Conservation (phyloP, 1,140 invertebrate genomes). For the Lordiphosa stackelbergi region DNA sequence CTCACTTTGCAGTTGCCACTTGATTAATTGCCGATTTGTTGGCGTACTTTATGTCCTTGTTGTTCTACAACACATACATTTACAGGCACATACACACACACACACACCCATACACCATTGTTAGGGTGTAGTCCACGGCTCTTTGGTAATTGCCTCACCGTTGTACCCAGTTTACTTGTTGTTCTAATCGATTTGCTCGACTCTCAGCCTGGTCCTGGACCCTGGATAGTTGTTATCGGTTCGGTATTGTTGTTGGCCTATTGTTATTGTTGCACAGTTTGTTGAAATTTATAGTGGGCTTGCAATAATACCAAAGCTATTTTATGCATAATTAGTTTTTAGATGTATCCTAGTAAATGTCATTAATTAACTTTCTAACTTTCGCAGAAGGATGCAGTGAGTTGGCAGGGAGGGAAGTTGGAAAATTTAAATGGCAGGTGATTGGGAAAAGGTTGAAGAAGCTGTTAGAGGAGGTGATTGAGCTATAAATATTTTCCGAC, state of each 20-base stretch:
- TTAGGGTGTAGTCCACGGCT: constrained; percentile 51
- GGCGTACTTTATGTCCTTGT: constrained; percentile 66
- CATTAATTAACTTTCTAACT: constrained; percentile 66
- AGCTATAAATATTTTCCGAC: too few relatives aligned
- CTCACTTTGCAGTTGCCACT: constrained; percentile 29
- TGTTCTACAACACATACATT: constrained; percentile 27
- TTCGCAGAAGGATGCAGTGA: constrained; percentile 1
- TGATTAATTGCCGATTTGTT: constrained; percentile 75
- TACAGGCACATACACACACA: constrained; percentile 8
- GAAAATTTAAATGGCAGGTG: neutral
- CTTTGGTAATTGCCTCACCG: constrained; percentile 70
- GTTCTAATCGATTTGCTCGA: constrained; percentile 67
- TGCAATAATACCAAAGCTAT: constrained; percentile 67
- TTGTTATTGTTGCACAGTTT: constrained; percentile 64
- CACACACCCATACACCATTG: constrained; percentile 29
- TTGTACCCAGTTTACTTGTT: constrained; percentile 64
- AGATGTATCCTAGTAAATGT: constrained; percentile 61
- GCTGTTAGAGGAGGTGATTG: too few relatives aligned
- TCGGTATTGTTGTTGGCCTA: constrained; percentile 47
- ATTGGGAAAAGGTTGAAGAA: too few relatives aligned
- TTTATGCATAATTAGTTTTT: constrained; percentile 76
- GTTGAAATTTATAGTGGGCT: constrained; percentile 67
- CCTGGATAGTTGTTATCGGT: constrained; percentile 57
- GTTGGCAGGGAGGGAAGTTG: neutral
- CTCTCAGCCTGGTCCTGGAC: constrained; percentile 22